A percentile compares a stretch with the other conserved stretches of the same genome.
These are phyloP conservation scores for Ceratotherium simum DNA, from an alignment of 2,113 vertebrate genomes.

Conservation along the genomic window DNA sequence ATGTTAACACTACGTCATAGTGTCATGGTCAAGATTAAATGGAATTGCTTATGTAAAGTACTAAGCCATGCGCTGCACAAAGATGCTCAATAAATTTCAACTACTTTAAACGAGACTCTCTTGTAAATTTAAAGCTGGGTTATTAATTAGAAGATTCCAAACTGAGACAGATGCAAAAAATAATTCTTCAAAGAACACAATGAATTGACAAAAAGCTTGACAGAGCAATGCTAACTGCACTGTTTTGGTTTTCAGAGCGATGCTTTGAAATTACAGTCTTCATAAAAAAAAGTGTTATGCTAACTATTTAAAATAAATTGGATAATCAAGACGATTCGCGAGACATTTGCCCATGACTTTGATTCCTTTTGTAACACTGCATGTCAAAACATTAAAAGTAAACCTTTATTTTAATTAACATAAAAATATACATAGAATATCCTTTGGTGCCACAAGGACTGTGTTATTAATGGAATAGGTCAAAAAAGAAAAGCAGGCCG, in stretches of 20 bases:
- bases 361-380: not conserved
- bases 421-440: not conserved
- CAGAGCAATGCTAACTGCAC: not conserved
- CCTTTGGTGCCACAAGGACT: not conserved
- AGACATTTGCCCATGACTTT: not conserved
- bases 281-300: not conserved
- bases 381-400: constrained; percentile 50
- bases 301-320: constrained; percentile 46
- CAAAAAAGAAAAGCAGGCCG: not conserved
- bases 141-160: constrained; percentile 39
- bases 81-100: not conserved
- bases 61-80: not conserved
- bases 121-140: constrained; percentile 1
- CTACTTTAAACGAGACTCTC: not conserved
- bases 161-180: not conserved
- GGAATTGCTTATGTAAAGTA: not conserved
- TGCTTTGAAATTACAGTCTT: constrained; percentile 8
- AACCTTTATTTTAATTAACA: constrained; percentile 23
- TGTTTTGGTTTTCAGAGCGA: constrained; percentile 47
- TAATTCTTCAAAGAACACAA: constrained; percentile 37
- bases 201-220: constrained; percentile 25
- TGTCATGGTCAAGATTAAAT: not conserved
- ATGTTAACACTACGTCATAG: not conserved
- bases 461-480: not conserved
- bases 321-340: not conserved